Evolutionary conservation across 2,113 vertebrate species (phyloP).

Genomic region (Ascaphus truei): DNA sequence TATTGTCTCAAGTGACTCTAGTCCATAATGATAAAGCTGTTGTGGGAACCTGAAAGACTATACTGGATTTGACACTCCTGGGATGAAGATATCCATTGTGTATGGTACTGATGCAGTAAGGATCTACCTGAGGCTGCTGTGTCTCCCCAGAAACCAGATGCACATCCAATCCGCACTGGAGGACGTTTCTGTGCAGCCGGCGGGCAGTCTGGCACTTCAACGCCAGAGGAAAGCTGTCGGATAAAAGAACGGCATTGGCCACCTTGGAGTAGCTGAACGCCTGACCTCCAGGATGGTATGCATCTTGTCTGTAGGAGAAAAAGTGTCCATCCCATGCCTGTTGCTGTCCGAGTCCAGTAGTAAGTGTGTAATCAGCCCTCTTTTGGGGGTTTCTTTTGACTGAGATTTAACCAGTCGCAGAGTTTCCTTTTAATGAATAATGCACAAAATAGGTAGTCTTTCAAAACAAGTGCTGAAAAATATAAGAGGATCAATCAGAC

Average conservation of each 20-base stretch:
- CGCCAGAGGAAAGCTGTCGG: neutral
- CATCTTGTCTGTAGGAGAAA: conserved; percentile 4
- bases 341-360: neutral
- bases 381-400: too few species aligned
- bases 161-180: conserved; percentile 66
- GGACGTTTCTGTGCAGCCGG: neutral
- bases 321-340: conserved; percentile 8
- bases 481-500: too few species aligned
- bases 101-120: neutral
- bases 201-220: neutral
- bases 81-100: too few species aligned
- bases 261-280: neutral
- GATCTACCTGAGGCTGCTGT: conserved; percentile 64
- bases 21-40: too few species aligned
- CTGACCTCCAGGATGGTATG: neutral
- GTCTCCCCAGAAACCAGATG: conserved; percentile 78
- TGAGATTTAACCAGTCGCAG: too few species aligned
- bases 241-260: neutral
- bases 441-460: too few species aligned
- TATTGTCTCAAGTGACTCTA: too few species aligned
- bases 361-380: neutral
- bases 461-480: too few species aligned
- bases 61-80: too few species aligned
- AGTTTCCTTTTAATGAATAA: too few species aligned
- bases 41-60: too few species aligned